Evolutionary conservation across 2,888 invertebrate genomes (phyloP), one percentile per base, ranked within the genome.

Genomic region (Cephus spinipes): DNA sequence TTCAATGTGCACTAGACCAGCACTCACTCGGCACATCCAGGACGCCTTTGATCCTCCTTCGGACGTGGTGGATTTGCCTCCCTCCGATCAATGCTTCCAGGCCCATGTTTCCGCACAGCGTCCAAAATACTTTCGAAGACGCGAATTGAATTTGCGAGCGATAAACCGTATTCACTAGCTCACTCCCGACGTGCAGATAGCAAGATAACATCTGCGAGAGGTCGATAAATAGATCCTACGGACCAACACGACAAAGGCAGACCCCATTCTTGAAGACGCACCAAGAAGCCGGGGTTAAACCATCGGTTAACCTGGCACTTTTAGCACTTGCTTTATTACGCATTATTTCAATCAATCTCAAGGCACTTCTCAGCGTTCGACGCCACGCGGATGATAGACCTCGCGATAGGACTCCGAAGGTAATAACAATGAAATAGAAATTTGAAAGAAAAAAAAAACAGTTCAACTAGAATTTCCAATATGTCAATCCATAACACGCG

Each of bases 1-100:
- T 55, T 81, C 87, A 94, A 94, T 94, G 95, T 92, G 93, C 92
- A 94, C 95, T 93, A 95, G 95, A 95, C 93, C 94, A 94, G 94
- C 94, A 95, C 95, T 94, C 96, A 95, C 93, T 94, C 86, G 92
- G 91, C 92, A 93, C 90, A 90, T 87, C 85, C 85, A 83, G 86
- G 76, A 68, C 55, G 55, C 9, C 55, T 23, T 55, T 55, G 55
- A 55, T 55, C 55, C 55, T 55, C 55, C 55, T 55, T 23, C 23
- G 9, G 2, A 23, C 36, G 36, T 23, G 6, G 9, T 55, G 9
- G 9, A 4, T 55, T 9, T 6, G 23, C 23, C 1, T 55, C 9
- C 23, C 6, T 23, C 55, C 0, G 1, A 55, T 55, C 6, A 9
- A 55, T 36, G 23, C 9, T 6, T 55, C 55, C 55, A 55, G 55